Evolutionary conservation across 1,140 invertebrate genomes (phyloP), one percentile per base, ranked within the genome.

Genomic region (Scaptodrosophila lebanonensis): DNA sequence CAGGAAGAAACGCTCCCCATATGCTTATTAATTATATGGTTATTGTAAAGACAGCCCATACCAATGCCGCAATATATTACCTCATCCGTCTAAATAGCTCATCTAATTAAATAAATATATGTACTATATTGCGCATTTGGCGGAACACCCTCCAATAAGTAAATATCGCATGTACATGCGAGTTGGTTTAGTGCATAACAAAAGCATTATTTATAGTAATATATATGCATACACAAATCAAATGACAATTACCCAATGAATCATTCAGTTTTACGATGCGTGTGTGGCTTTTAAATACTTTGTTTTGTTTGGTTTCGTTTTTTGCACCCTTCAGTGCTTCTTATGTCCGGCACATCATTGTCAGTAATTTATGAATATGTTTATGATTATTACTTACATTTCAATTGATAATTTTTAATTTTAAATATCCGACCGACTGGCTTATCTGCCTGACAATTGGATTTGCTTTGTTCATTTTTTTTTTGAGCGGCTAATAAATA

Each of bases 231-330:
- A 38, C 35, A 35, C 13, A 43, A 36, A 20, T 11, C 16, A 43
- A 44, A 44, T 16, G 35, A 45, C 52, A 63, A 72, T 54, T 61
- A 49, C 36, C n/a, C 67, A 64, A 67, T 77, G 72, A 76, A 71
- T 76, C 72, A 77, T 57, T 67, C 32, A 44, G 30, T 30, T 45
- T 56, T 57, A 58, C 49, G 53, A 30, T 44, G 53, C 53, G 15
- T 56, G 51, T 35, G 32, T 17, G 27, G 30, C 35, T 60, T 65
- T 47, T 36, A n/a, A n/a, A n/a, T n/a, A n/a, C n/a, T n/a, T n/a
- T n/a, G n/a, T n/a, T n/a, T n/a, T n/a, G n/a, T n/a, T n/a, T n/a
- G n/a, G n/a, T 47, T 30, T 8, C 13, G 5, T 45, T 57, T 64
- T 39, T 61, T 50, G 35, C 45, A 48, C 48, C 22, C 8, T 25